Base-by-base conservation (phyloP, 2,797 vertebrate genomes). In the Gallirallus australis region DNA sequence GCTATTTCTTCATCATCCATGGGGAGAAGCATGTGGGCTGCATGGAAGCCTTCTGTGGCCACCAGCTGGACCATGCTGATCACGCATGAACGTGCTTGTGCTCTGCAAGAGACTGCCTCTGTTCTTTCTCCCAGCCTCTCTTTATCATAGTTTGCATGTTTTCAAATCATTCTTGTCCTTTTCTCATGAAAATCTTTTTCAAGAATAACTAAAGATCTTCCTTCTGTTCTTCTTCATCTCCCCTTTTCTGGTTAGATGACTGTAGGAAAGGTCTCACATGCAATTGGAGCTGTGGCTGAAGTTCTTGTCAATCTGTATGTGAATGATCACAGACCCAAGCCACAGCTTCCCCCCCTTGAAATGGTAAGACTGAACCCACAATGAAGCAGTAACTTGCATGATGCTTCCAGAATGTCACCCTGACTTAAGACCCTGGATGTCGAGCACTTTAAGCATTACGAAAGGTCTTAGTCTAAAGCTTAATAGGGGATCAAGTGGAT, bases 281-380 rank as follows among this genome's bases (percentile, higher is more conserved):
- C 98, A 85, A 98, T 99, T 97, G 98, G 98, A 82, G 99, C 99
- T 96, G 99, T 99, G 97, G 99, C 99, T 82, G 99, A 99, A 97
- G 97, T 98, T 75, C 98, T 99, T 98, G 99, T 99, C 97, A 98
- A 99, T 98, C 98, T 99, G 17, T 99, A 99, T 96, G 98, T 99
- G 98, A 99, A 98, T 53, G 99, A 99, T 98, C 99, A 99, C 98
- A 99, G 98, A 96, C 99, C 99, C 93, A 98, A 98, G 97, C 96
- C 98, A 84, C 97, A 97, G 94, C 94, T 97, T 90, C 73, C 90
- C 66, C 94, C 97, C 75, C 82, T 96, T 86, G 96, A 98, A 17
- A 97, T 97, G 99, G 99, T 99, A 99, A 99, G 98, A 75, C 48
- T 89, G 65, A 71, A 80, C 70, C 68, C 40, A 10, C 42, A 91